Evolutionary conservation across 2,797 vertebrate species (phyloP).

Genomic region (Mormyrops boulengeri): DNA sequence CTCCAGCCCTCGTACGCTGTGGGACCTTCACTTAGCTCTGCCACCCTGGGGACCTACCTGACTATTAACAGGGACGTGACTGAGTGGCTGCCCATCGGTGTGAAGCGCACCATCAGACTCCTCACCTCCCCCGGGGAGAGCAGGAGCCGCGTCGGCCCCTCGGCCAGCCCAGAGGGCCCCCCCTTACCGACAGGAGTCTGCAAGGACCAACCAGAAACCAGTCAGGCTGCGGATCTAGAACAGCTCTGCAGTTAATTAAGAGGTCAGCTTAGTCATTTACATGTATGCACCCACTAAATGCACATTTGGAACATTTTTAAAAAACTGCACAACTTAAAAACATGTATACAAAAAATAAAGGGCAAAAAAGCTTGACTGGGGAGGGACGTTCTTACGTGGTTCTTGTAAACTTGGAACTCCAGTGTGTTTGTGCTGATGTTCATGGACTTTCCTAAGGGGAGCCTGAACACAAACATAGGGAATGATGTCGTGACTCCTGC

Average conservation of each 20-base stretch:
- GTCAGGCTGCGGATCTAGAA: not conserved
- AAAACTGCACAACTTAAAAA: not conserved
- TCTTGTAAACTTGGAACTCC: conserved; percentile 89
- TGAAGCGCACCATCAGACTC: conserved; percentile 82
- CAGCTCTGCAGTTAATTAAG: not conserved
- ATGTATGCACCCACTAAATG: not conserved
- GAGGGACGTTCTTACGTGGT: conserved; percentile 62
- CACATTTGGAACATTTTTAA: not conserved
- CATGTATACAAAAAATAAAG: not conserved
- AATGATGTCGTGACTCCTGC: not conserved
- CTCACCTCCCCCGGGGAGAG: conserved; percentile 86
- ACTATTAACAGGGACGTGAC: conserved; percentile 86
- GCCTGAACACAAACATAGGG: conserved; percentile 57
- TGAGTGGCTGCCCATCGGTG: conserved; percentile 81
- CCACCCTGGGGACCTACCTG: conserved; percentile 58
- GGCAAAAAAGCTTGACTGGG: not conserved
- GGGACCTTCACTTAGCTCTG: not conserved
- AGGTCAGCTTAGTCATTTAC: not conserved
- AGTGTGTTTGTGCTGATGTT: conserved; percentile 78
- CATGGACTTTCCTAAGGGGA: conserved; percentile 76
- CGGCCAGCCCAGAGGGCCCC: conserved; percentile 69
- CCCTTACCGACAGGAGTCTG: conserved; percentile 74
- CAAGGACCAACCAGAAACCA: conserved; percentile 36
- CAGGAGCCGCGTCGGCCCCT: conserved; percentile 71
- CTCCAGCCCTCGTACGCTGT: not conserved